These are phyloP conservation scores for Drosophila pseudoananassae DNA, from an alignment of 1,140 invertebrate species.

Conservation along the genomic window DNA sequence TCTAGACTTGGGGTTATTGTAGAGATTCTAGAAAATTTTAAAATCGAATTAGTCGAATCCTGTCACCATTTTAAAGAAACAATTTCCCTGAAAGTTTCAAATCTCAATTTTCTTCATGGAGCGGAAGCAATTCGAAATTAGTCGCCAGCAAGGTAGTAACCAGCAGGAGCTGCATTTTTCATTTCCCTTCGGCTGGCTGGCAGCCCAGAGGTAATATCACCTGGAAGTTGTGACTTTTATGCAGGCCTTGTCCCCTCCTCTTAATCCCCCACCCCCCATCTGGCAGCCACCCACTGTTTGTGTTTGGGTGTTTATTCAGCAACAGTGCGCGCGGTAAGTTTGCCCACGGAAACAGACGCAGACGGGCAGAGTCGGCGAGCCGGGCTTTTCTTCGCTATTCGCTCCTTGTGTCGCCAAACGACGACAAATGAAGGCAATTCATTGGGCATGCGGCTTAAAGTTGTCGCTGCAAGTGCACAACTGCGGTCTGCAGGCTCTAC, in stretches of 20 bases:
- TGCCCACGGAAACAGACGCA: slow-evolving; percentile 26
- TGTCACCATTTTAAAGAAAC: too few relatives aligned
- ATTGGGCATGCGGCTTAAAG: slow-evolving; percentile 65
- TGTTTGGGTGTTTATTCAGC: slow-evolving; percentile 65
- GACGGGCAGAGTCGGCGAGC: background rate
- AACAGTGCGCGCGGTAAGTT: slow-evolving; percentile 66
- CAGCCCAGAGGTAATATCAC: slow-evolving; percentile 46
- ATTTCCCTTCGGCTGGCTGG: slow-evolving; percentile 41
- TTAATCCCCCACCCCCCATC: slow-evolving; percentile 16
- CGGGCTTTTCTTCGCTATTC: slow-evolving; percentile 17
- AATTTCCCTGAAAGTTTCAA: too few relatives aligned
- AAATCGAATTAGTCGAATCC: background rate
- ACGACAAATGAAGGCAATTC: slow-evolving; percentile 76
- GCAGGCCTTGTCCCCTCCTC: slow-evolving; percentile 18
- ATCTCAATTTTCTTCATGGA: slow-evolving; percentile 9
- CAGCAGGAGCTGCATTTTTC: slow-evolving; percentile 46
- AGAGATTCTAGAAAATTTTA: background rate
- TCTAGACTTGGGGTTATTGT: background rate
- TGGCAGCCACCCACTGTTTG: slow-evolving; percentile 27
- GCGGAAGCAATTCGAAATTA: slow-evolving; percentile 38
- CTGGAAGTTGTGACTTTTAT: slow-evolving; percentile 51
- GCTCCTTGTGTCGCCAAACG: slow-evolving; percentile 42
- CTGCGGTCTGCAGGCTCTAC: slow-evolving; percentile 30
- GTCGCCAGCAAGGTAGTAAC: slow-evolving; percentile 39
- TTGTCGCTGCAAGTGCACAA: slow-evolving; percentile 68